Evolutionary conservation across 2,888 invertebrate genomes (phyloP).

Genomic region (Trachelus iudaicus): DNA sequence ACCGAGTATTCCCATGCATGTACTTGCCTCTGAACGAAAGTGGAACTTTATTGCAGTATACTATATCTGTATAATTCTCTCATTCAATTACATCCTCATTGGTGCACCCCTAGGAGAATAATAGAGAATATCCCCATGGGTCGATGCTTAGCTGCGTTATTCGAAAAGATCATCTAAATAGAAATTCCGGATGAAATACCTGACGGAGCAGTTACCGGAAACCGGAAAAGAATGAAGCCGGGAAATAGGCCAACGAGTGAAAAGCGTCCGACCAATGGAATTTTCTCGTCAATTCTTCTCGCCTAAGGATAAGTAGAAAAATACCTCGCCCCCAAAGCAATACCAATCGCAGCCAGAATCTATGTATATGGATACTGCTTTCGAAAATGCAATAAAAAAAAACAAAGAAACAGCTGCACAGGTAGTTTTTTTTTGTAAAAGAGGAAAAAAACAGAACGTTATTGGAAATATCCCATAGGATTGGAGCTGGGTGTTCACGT

Average conservation of each 20-base stretch:
- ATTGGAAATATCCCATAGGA: neutral
- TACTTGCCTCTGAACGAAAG: neutral
- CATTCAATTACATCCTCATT: neutral
- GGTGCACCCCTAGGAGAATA: neutral
- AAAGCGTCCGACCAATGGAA: neutral
- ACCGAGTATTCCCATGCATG: neutral
- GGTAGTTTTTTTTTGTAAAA: neutral
- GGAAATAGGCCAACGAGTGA: neutral
- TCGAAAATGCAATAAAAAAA: neutral
- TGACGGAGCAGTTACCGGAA: neutral
- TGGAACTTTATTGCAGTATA: neutral
- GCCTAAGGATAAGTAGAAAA: neutral
- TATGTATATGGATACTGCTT: neutral
- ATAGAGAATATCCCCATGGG: neutral
- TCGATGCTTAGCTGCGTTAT: neutral
- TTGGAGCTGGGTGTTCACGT: neutral
- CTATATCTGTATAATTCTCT: neutral
- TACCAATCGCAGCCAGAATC: neutral
- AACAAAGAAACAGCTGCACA: neutral
- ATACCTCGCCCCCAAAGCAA: neutral
- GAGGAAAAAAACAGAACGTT: neutral
- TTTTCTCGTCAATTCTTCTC: neutral
- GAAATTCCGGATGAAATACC: neutral
- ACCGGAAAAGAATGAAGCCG: neutral
- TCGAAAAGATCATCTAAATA: neutral